Base-by-base conservation (phyloP, 1,140 invertebrate species). In the Drosophila bipectinata region DNA sequence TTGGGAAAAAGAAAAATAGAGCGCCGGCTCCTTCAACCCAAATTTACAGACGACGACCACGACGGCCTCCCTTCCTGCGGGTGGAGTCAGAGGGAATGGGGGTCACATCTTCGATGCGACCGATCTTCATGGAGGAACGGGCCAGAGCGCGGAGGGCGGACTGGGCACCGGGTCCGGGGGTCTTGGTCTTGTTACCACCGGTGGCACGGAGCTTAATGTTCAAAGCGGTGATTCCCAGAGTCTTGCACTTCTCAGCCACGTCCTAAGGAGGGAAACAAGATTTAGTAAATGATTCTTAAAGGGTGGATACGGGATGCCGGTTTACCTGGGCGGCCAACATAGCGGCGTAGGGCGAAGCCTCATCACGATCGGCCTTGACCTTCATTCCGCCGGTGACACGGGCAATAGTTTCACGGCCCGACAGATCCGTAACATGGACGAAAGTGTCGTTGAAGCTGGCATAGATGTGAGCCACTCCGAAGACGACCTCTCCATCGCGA, bases 381-480 rank as follows among this genome's bases (percentile, higher is more conserved):
- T 99, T 99, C 99, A 99, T 99, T 63, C 99, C 99, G 92, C 99
- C 99, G 90, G 99, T 99, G 32, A 99, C 97, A 90, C 98, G 94
- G 62, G 97, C 97, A 91, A 99, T 99, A 2, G 99, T 99, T 97
- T 99, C 98, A 90, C 98, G 96, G 78, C 99, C 99, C 66, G 99
- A 99, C 77, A 99, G 94, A 94, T 99, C 99, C 3, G 99, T 99
- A 39, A 99, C 98, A 93, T 99, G 99, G 6, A 99, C 99, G 92
- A 99, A 99, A 44, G 99, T 99, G 92, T 99, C 99, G 92, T 99
- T 99, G 94, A 99, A 99, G 75, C 98, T 99, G 69, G 99, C 99
- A 92, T 98, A 99, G 90, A 99, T 99, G 93, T 99, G 98, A 51
- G 98, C 99, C 4, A 99, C 98, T 58, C 98, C 99, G 92, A 99